These are phyloP conservation scores for Forbesichthys papilliferus DNA, from an alignment of 2,113 vertebrate species.

Conservation along the genomic window DNA sequence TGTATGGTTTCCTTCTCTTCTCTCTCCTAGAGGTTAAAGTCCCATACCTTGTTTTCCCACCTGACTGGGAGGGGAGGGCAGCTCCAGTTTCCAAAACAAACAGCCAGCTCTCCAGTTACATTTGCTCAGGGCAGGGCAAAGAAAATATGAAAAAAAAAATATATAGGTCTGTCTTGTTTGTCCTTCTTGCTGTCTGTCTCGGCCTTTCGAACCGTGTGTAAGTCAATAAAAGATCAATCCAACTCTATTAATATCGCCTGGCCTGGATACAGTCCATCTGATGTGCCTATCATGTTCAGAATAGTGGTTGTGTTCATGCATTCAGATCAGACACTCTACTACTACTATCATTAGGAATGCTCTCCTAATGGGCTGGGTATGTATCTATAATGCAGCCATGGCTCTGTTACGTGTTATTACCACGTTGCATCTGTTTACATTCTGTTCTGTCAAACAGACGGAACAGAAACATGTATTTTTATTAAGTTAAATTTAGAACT, in stretches of 20 bases:
- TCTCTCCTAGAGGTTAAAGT: constrained; percentile 62
- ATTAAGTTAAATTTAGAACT: too few relatives aligned
- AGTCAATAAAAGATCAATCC: constrained; percentile 18
- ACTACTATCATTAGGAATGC: background rate
- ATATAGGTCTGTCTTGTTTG: constrained; percentile 24
- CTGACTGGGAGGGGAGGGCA: constrained; percentile 54
- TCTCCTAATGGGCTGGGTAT: constrained; percentile 12
- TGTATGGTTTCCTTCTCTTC: constrained; percentile 22
- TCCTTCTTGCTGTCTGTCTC: constrained; percentile 27
- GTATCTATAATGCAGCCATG: constrained; percentile 2
- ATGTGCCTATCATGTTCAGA: constrained; percentile 2
- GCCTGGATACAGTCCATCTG: constrained; percentile 6
- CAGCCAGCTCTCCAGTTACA: constrained; percentile 71
- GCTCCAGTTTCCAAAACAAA: constrained; percentile 76
- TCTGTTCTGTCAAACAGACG: too few relatives aligned
- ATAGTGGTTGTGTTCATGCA: background rate
- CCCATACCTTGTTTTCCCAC: constrained; percentile 64
- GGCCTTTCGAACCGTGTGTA: constrained; percentile 16
- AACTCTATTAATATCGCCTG: background rate
- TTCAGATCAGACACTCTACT: background rate
- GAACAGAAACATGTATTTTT: too few relatives aligned
- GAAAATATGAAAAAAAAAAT: constrained; percentile 29
- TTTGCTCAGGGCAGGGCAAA: constrained; percentile 61
- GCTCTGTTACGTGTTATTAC: constrained; percentile 19
- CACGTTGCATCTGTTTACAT: background rate